These are phyloP conservation scores for Lontra canadensis DNA, from an alignment of 2,113 vertebrate genomes.

Conservation along the genomic window DNA sequence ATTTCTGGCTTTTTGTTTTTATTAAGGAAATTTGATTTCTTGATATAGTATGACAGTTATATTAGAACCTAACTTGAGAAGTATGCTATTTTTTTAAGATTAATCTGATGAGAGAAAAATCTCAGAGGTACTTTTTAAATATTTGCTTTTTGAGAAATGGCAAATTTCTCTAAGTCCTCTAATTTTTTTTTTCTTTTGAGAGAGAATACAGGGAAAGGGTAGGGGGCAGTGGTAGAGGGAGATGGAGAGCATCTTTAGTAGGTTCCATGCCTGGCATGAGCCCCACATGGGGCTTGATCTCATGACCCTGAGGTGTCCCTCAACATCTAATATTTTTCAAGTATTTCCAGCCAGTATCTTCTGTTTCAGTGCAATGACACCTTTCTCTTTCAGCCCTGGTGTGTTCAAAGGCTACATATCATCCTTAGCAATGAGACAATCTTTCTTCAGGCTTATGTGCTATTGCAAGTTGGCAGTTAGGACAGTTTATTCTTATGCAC, in stretches of 20 bases:
- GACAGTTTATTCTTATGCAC: neutral
- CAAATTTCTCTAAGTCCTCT: neutral
- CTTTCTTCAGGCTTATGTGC: neutral
- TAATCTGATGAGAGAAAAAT: neutral
- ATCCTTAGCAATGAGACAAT: neutral
- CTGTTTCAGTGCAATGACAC: neutral
- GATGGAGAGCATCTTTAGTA: neutral
- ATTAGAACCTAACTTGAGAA: neutral
- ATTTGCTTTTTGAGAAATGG: neutral
- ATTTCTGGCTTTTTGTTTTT: neutral
- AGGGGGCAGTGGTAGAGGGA: neutral
- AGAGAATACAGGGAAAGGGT: neutral
- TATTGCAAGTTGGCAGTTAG: neutral
- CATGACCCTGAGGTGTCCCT: neutral
- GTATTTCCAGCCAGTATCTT: neutral
- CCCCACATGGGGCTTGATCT: neutral
- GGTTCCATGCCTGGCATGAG: neutral
- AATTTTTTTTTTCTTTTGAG: neutral
- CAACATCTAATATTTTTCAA: neutral
- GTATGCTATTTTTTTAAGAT: neutral
- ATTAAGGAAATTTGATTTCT: slow-evolving; percentile 25
- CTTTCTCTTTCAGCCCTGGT: neutral
- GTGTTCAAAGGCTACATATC: neutral
- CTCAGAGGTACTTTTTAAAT: neutral
- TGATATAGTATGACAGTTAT: neutral